phyloP scores from a whole-genome alignment of 2,888 invertebrate genomes.

The Spialia ferax region DNA sequence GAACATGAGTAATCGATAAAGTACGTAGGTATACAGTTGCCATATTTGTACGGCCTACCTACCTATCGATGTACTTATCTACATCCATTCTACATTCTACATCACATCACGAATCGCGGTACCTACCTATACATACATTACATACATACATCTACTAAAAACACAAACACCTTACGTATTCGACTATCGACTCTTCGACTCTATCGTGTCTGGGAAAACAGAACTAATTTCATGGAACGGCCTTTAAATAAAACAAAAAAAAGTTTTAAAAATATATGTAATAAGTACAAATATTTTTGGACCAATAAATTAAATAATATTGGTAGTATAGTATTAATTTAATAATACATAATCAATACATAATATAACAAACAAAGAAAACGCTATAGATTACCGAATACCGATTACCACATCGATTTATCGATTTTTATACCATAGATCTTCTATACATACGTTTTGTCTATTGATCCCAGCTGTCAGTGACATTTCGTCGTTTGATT shows the following conservation, averaged over 20 bases:
- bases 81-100: neutral
- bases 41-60: slow-evolving; percentile 23
- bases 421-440: slow-evolving; percentile 76
- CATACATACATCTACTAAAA: neutral
- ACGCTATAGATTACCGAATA: slow-evolving; percentile 38
- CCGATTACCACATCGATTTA: slow-evolving; percentile 72
- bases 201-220: neutral
- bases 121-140: neutral
- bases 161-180: neutral
- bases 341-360: no score
- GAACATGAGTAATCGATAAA: slow-evolving; percentile 66
- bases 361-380: no score
- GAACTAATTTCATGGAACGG: neutral
- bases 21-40: slow-evolving; percentile 53
- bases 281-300: no score
- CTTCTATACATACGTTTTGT: slow-evolving; percentile 57
- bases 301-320: no score
- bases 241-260: neutral
- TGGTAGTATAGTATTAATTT: no score
- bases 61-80: neutral
- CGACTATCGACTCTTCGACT: neutral
- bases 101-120: slow-evolving; percentile 21
- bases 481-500: slow-evolving; percentile 72
- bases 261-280: no score
- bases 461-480: slow-evolving; percentile 79